Conservation (phyloP, 2,888 invertebrate genomes). For the Eurytoma californica region DNA sequence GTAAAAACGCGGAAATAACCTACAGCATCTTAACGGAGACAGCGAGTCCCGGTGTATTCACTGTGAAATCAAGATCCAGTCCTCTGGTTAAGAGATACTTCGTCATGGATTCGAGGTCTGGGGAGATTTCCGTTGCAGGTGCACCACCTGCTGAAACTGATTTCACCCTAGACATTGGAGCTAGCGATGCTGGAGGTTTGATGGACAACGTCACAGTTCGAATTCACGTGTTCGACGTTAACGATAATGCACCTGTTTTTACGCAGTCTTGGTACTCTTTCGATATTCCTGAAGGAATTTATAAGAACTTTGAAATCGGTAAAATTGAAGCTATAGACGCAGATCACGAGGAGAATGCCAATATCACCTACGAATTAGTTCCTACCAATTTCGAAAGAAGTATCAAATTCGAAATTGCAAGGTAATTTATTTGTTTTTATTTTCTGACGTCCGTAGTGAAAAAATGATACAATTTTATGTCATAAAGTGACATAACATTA, state of each 20-base stretch:
- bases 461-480: too few relatives aligned
- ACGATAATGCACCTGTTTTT: constrained; percentile 90
- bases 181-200: constrained; percentile 85
- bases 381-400: constrained; percentile 76
- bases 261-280: constrained; percentile 90
- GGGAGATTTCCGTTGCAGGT: constrained; percentile 84
- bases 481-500: too few relatives aligned
- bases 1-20: constrained; percentile 82
- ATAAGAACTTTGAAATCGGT: constrained; percentile 83
- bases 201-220: constrained; percentile 83
- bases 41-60: neutral
- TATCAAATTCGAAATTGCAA: constrained; percentile 80
- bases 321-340: constrained; percentile 86
- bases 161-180: constrained; percentile 85
- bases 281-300: constrained; percentile 87
- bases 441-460: too few relatives aligned
- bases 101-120: constrained; percentile 84
- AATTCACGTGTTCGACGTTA: constrained; percentile 86
- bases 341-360: constrained; percentile 88
- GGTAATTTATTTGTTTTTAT: neutral
- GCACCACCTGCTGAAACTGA: constrained; percentile 85
- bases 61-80: constrained; percentile 58
- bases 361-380: constrained; percentile 81
- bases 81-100: constrained; percentile 81
- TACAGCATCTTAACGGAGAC: constrained; percentile 82